A percentile compares a stretch with the other conserved stretches of the same genome.
Conservation (phyloP, 2,888 invertebrate species). For the Galerucella pusilla region DNA sequence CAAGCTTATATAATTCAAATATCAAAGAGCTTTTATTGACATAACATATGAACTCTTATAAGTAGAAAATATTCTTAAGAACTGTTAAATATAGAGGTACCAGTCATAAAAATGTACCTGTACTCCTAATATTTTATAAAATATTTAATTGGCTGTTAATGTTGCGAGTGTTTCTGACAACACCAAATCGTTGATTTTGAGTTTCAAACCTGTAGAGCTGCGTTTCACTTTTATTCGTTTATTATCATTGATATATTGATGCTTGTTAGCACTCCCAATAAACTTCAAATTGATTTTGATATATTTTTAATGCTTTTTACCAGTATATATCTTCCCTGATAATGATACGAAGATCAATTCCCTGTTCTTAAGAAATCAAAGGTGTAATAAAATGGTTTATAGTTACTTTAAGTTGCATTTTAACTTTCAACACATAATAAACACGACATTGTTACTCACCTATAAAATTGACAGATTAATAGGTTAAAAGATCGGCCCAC, state of each 20-base stretch:
- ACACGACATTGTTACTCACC: neutral
- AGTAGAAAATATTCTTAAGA: neutral
- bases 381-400: constrained; percentile 11
- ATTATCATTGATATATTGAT: constrained; percentile 26
- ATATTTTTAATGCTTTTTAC: constrained; percentile 6
- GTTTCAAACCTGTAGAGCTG: constrained; percentile 7
- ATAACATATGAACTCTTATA: neutral
- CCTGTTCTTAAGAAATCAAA: constrained; percentile 4
- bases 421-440: neutral
- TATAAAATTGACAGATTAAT: constrained; percentile 3
- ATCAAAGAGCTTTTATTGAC: neutral
- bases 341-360: constrained; percentile 16
- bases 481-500: neutral
- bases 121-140: neutral
- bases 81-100: neutral
- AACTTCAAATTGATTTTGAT: constrained; percentile 12
- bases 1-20: constrained; percentile 5
- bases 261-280: constrained; percentile 18
- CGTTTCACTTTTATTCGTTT: constrained; percentile 29
- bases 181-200: neutral
- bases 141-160: constrained; percentile 12
- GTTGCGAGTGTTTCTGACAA: constrained; percentile 9
- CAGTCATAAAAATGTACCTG: neutral
- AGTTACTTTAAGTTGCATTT: neutral
- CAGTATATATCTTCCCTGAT: constrained; percentile 1